Evolutionary conservation across 1,140 invertebrate genomes (phyloP).

Genomic region (Macrobrachium rosenbergii): DNA sequence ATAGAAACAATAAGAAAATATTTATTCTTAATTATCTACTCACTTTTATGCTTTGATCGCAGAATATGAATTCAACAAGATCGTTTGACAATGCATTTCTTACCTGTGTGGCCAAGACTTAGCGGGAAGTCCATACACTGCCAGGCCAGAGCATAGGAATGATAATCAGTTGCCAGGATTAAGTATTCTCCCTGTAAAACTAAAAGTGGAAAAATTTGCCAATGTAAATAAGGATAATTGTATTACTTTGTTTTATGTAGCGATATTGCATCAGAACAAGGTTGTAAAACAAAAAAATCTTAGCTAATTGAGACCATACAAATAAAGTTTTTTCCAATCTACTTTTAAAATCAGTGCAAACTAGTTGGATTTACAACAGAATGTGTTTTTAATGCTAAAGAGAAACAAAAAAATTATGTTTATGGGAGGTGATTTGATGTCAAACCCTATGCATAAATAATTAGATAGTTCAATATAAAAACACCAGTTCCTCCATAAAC

Average conservation of each 20-base stretch:
- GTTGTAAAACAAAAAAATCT: background rate
- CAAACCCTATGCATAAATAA: too few species aligned
- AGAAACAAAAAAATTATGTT: too few species aligned
- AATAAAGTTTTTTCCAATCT: background rate
- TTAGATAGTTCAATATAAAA: background rate
- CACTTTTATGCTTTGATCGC: too few species aligned
- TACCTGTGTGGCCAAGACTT: slow-evolving; percentile 55
- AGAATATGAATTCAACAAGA: too few species aligned
- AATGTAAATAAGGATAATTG: too few species aligned
- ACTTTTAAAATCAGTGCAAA: too few species aligned
- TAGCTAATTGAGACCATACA: background rate
- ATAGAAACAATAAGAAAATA: too few species aligned
- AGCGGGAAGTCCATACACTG: slow-evolving; percentile 62
- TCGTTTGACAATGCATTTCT: background rate
- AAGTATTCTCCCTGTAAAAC: slow-evolving; percentile 62
- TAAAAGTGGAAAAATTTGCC: slow-evolving; percentile 6
- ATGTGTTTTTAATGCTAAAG: too few species aligned
- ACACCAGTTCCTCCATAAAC: background rate
- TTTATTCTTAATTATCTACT: too few species aligned
- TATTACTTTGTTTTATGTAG: background rate
- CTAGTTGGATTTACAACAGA: too few species aligned
- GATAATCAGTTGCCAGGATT: slow-evolving; percentile 62
- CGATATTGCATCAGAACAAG: background rate
- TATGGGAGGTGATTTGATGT: too few species aligned
- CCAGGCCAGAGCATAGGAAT: slow-evolving; percentile 63